phyloP scores from a whole-genome alignment of 2,888 invertebrate genomes.

The Agonopterix subpropinquella region DNA sequence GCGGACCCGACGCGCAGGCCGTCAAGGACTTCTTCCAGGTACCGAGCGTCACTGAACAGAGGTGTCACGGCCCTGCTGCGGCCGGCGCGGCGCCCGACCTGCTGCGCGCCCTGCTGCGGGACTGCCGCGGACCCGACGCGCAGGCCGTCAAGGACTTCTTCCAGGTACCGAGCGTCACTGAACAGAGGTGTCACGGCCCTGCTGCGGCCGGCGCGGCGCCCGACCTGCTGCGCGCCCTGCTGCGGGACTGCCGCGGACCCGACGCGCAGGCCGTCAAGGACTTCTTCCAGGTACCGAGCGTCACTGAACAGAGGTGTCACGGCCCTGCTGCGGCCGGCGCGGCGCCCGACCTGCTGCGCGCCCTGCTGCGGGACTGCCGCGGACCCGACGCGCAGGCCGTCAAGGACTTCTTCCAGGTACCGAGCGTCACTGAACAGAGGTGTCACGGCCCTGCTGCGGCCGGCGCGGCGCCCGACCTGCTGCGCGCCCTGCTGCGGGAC shows the following conservation, averaged over 20 bases:
- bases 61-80: constrained; percentile 87
- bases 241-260: constrained; percentile 88
- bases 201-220: constrained; percentile 89
- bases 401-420: constrained; percentile 88
- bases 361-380: constrained; percentile 86
- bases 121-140: constrained; percentile 90
- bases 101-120: constrained; percentile 85
- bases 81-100: constrained; percentile 93
- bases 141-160: constrained; percentile 91
- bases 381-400: constrained; percentile 92
- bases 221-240: constrained; percentile 88
- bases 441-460: constrained; percentile 90
- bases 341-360: constrained; percentile 91
- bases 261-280: constrained; percentile 89
- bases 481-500: constrained; percentile 87
- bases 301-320: no score
- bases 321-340: constrained; percentile 89
- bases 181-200: no score
- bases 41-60: no score
- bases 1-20: constrained; percentile 90
- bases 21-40: constrained; percentile 91
- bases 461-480: constrained; percentile 90
- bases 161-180: no score
- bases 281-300: constrained; percentile 88
- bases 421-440: no score